Percentiles rank a stretch among this genome's conserved stretches.
Conservation (phyloP, 2,113 vertebrate species). For the Chaenocephalus aceratus region DNA sequence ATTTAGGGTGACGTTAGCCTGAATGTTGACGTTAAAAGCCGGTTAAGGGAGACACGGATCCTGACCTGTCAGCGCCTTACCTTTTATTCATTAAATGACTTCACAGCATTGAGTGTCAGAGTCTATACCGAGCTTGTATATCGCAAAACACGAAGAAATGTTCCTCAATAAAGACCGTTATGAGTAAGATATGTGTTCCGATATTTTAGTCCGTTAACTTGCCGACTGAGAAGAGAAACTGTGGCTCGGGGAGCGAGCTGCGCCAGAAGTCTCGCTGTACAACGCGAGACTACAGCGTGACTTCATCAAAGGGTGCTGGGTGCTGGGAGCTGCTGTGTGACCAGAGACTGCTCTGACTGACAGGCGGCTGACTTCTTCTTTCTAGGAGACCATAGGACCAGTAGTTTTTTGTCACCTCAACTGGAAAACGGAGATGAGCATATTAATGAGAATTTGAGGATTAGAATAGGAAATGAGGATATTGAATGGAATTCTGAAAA, state of each 20-base stretch:
- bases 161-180: neutral
- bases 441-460: neutral
- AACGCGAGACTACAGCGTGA: slow-evolving; percentile 44
- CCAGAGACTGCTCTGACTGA: neutral
- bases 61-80: slow-evolving; percentile 5
- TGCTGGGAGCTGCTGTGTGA: neutral
- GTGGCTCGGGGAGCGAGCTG: neutral
- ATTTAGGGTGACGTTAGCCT: neutral
- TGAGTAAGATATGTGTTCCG: neutral
- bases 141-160: accelerated
- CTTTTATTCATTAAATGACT: neutral
- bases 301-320: neutral
- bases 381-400: too few species aligned
- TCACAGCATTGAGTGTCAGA: neutral
- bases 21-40: neutral
- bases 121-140: neutral
- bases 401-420: too few species aligned
- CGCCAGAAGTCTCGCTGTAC: slow-evolving; percentile 12
- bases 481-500: neutral
- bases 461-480: neutral
- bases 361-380: too few species aligned
- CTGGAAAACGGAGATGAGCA: neutral
- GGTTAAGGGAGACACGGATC: neutral
- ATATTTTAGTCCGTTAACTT: slow-evolving; percentile 10
- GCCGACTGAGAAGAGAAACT: neutral